Evolutionary conservation across 2,888 invertebrate genomes (phyloP).

Genomic region (Acleris sparsana): DNA sequence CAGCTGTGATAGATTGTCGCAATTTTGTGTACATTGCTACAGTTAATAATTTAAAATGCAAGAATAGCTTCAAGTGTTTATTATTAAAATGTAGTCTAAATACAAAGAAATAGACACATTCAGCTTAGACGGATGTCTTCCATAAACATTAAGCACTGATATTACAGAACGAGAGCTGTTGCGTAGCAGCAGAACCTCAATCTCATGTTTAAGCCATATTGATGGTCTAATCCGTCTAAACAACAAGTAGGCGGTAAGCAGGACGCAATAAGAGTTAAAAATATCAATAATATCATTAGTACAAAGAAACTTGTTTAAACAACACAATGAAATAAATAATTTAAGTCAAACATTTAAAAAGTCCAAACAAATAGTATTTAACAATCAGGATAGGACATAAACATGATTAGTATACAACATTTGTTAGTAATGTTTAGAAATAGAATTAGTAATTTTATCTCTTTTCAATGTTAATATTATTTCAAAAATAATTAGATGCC

Average conservation of each 20-base stretch:
- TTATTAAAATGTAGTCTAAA: conserved; percentile 39
- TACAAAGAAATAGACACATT: conserved; percentile 30
- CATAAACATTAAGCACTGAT: conserved; percentile 16
- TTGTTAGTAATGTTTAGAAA: conserved; percentile 15
- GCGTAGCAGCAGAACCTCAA: conserved; percentile 10
- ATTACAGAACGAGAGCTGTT: conserved; percentile 16
- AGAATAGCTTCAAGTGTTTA: conserved; percentile 19
- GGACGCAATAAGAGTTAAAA: conserved; percentile 26
- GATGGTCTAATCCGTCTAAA: conserved; percentile 12
- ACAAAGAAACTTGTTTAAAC: conserved; percentile 4
- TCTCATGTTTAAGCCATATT: conserved; percentile 20
- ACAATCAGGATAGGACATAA: conserved; percentile 15
- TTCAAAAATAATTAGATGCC: conserved; percentile 10
- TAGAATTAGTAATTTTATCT: neutral
- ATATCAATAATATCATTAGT: conserved; percentile 5
- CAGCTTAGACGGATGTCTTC: conserved; percentile 29
- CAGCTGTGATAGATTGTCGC: no score
- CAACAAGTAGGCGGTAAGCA: conserved; percentile 18
- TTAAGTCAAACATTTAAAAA: conserved; percentile 12
- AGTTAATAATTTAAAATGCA: neutral
- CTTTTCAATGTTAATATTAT: neutral
- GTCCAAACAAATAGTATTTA: conserved; percentile 15
- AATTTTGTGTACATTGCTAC: no score
- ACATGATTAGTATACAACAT: conserved; percentile 29
- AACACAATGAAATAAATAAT: conserved; percentile 25